Percentiles rank a stretch among this genome's conserved stretches.
Conservation (phyloP, 92 coral and sea anemone species). For the Muricea muricata region DNA sequence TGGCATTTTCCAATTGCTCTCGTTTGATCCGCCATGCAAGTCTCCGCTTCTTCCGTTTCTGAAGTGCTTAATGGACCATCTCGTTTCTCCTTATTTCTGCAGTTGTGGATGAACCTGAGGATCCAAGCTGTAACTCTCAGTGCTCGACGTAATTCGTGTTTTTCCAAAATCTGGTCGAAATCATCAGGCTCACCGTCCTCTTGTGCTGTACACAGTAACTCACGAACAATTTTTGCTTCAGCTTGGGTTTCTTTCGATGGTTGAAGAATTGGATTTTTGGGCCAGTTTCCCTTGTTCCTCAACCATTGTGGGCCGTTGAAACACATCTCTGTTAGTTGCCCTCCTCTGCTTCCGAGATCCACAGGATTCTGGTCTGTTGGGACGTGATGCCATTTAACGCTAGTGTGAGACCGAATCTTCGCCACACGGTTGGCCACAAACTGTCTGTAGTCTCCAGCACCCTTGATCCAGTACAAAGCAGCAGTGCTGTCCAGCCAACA, state of each 20-base stretch:
- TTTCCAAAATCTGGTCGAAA: neutral
- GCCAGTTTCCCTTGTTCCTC: conserved; percentile 31
- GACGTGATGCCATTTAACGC: conserved; percentile 52
- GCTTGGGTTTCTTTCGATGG: conserved; percentile 22
- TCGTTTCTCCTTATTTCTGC: conserved; percentile 30
- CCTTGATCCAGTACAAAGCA: conserved; percentile 59
- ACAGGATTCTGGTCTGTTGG: conserved; percentile 53
- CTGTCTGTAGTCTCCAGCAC: too few relatives aligned
- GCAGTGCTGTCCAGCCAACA: too few relatives aligned
- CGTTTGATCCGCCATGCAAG: neutral
- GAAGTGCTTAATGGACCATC: conserved; percentile 29
- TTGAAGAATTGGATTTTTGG: conserved; percentile 1
- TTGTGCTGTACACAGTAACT: neutral
- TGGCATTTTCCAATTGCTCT: conserved; percentile 4
- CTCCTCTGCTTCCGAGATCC: conserved; percentile 63
- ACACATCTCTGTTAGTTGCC: conserved; percentile 9
- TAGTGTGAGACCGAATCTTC: conserved; percentile 1
- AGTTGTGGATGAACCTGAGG: conserved; percentile 27
- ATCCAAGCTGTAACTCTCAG: conserved; percentile 43
- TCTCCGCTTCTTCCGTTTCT: neutral
- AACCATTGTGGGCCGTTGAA: conserved; percentile 24
- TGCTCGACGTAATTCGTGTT: neutral
- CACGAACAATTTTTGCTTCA: neutral
- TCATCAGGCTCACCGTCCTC: neutral
- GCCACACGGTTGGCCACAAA: too few relatives aligned